Evolutionary conservation across 2,797 vertebrate species (phyloP).

Genomic region (Astyanax mexicanus): DNA sequence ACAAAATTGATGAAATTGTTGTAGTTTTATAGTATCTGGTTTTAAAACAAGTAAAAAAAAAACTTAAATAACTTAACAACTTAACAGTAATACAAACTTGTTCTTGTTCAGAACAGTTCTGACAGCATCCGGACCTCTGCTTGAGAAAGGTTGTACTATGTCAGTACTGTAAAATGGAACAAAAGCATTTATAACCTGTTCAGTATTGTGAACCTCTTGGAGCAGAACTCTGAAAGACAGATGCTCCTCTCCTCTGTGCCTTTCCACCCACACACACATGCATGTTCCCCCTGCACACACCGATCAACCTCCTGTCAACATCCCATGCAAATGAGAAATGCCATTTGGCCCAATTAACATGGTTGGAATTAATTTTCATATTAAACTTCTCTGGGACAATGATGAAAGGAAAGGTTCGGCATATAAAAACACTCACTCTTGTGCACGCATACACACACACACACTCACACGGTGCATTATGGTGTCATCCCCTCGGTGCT

Average conservation of each 20-base stretch:
- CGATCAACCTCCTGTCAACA: background rate
- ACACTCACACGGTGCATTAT: background rate
- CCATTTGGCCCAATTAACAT: conserved; percentile 28
- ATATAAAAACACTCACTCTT: background rate
- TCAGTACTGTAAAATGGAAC: no score
- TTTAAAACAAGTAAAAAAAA: no score
- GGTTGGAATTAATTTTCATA: conserved; percentile 26
- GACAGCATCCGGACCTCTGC: no score
- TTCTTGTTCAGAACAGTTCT: no score
- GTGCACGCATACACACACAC: background rate
- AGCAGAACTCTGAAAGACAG: background rate
- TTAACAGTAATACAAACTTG: no score
- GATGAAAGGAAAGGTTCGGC: conserved; percentile 10
- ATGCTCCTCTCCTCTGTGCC: background rate
- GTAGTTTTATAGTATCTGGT: no score
- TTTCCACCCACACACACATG: background rate
- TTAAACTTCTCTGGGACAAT: conserved; percentile 15
- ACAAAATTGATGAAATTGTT: no score
- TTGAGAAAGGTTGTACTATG: no score
- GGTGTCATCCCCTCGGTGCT: conserved; percentile 21
- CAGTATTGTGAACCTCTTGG: background rate
- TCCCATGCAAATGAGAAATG: conserved; percentile 11
- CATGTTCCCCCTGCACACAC: no score
- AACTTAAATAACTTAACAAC: no score
- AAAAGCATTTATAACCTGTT: background rate